Conservation (phyloP, 2,797 vertebrate genomes). For the Enteromius paludinosus region DNA sequence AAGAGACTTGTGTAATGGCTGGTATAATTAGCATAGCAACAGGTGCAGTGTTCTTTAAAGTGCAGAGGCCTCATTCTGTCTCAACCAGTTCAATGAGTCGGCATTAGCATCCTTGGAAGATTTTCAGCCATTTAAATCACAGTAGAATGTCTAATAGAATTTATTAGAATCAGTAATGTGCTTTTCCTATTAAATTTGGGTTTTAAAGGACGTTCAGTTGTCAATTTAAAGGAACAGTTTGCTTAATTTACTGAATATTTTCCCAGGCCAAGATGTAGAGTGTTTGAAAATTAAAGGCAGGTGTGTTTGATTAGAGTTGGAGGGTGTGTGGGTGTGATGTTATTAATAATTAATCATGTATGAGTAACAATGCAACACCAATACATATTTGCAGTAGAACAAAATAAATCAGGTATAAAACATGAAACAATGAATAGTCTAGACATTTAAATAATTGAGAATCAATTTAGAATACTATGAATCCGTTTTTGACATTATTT, state of each 20-base stretch:
- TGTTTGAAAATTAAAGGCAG: not conserved
- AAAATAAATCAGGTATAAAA: no score
- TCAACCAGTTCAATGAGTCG: not conserved
- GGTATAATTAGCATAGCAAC: conserved; percentile 33
- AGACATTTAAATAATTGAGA: no score
- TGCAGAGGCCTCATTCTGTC: not conserved
- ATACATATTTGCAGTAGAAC: no score
- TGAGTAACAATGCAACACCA: no score
- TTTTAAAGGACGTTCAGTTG: not conserved
- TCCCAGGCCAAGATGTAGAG: not conserved
- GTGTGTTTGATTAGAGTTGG: no score
- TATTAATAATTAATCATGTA: no score
- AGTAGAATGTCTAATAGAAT: not conserved
- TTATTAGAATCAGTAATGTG: not conserved
- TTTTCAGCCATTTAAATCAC: not conserved
- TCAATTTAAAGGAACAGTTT: not conserved
- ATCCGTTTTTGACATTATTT: no score
- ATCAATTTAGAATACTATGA: no score
- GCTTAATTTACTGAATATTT: not conserved
- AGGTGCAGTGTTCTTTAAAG: not conserved
- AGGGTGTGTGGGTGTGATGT: no score
- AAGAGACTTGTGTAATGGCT: conserved; percentile 35
- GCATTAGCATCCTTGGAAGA: not conserved
- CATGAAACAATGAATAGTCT: no score
- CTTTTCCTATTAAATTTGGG: not conserved